phyloP scores from a whole-genome alignment of 2,888 invertebrate genomes.

The Noctua fimbriata region DNA sequence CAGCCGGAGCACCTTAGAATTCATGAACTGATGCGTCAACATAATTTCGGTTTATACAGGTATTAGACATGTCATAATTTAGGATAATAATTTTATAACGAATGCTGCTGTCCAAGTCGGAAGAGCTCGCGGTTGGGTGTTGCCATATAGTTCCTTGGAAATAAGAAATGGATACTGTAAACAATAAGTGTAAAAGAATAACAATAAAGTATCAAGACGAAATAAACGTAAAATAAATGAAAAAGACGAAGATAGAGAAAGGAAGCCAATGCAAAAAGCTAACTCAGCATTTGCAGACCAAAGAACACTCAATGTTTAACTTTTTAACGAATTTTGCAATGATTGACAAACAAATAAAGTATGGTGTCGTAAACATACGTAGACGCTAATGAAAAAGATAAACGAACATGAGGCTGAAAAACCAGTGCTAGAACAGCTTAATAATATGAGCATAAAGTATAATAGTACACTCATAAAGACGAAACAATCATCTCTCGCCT shows the following conservation, averaged over 20 bases:
- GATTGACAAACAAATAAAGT: not conserved
- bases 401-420: not conserved
- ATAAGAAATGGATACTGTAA: not conserved
- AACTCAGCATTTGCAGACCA: not conserved
- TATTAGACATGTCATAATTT: conserved; percentile 76
- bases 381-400: not conserved
- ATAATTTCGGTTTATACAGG: conserved; percentile 79
- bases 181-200: too few species aligned
- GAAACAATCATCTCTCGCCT: conserved; percentile 21
- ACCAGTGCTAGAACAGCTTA: not conserved
- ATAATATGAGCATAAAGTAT: not conserved
- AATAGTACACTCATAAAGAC: not conserved
- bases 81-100: conserved; percentile 75
- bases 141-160: not conserved
- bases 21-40: conserved; percentile 80
- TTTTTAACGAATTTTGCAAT: not conserved
- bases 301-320: not conserved
- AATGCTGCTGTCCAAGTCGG: conserved; percentile 22
- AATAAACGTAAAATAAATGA: not conserved
- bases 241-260: not conserved
- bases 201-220: not conserved
- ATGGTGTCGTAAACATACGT: not conserved
- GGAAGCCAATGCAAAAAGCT: not conserved
- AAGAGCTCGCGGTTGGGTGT: conserved; percentile 19
- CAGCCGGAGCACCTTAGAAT: conserved; percentile 48